Percentiles rank a stretch among this genome's conserved stretches.
Conservation (phyloP, 2,888 invertebrate species). For the Ichneumoninae sp. region DNA sequence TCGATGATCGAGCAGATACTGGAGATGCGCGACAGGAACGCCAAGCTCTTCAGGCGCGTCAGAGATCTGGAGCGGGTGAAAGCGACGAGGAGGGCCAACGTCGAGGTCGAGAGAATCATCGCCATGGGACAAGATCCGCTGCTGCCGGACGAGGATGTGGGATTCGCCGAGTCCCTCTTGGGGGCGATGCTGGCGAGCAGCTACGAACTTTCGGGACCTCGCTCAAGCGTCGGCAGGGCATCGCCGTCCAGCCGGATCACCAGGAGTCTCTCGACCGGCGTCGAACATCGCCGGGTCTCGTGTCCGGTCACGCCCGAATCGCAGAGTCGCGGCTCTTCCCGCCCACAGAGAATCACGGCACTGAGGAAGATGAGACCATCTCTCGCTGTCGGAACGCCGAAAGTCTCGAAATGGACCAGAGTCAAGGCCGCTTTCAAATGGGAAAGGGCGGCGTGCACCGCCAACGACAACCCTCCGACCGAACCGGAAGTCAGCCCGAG, state of each 20-base stretch:
- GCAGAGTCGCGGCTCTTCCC: constrained; percentile 44
- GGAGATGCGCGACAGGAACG: constrained; percentile 90
- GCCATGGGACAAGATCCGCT: constrained; percentile 78
- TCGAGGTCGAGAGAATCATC: constrained; percentile 81
- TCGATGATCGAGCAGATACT: constrained; percentile 91
- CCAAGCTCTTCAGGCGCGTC: constrained; percentile 88
- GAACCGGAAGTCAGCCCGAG: constrained; percentile 51
- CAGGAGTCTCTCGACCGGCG: constrained; percentile 89
- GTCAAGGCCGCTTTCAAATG: constrained; percentile 95
- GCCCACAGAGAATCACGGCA: constrained; percentile 28
- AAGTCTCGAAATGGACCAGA: constrained; percentile 94
- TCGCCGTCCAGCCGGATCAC: constrained; percentile 25
- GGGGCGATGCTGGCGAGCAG: constrained; percentile 87
- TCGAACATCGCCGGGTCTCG: constrained; percentile 84
- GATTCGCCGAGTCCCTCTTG: constrained; percentile 87
- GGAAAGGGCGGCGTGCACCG: constrained; percentile 87
- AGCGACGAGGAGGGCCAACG: constrained; percentile 87
- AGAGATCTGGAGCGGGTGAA: constrained; percentile 90
- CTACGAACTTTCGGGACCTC: constrained; percentile 83
- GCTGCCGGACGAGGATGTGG: constrained; percentile 87
- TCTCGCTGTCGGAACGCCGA: constrained; percentile 83
- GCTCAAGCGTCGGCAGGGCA: constrained; percentile 24
- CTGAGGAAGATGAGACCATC: constrained; percentile 57
- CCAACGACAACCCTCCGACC: constrained; percentile 25
- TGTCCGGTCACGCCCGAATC: constrained; percentile 70